Evolutionary conservation across 2,888 invertebrate species (phyloP).

Genomic region (Chorisops tibialis): DNA sequence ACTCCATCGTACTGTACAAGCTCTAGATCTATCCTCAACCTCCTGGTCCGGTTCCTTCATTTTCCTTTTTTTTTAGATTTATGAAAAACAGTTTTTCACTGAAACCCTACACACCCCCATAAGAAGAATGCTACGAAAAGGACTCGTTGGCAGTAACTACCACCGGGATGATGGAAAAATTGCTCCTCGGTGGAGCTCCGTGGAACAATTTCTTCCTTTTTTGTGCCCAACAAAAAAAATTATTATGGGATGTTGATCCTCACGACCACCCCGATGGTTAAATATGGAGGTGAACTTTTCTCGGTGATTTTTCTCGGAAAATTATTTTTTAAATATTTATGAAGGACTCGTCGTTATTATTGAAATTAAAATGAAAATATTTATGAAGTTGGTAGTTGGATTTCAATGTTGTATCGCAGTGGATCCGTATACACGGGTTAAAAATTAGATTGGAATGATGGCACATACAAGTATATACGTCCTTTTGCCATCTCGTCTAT

Average conservation of each 20-base stretch:
- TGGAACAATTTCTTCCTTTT: too few relatives aligned
- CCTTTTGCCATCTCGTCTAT: too few relatives aligned
- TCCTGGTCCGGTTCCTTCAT: not conserved
- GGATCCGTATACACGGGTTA: not conserved
- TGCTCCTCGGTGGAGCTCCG: not conserved
- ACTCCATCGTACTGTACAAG: constrained; percentile 2
- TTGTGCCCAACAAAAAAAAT: too few relatives aligned
- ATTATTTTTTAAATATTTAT: constrained; percentile 50
- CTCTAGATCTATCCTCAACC: constrained; percentile 1
- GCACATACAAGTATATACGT: too few relatives aligned
- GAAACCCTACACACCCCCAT: constrained; percentile 15
- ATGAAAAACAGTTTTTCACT: constrained; percentile 49
- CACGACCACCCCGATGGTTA: not conserved
- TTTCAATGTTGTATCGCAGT: not conserved
- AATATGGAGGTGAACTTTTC: not conserved
- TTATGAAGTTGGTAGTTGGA: constrained; percentile 27
- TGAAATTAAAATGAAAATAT: constrained; percentile 33
- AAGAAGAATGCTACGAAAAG: not conserved
- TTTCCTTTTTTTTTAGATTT: constrained; percentile 43
- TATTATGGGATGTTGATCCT: too few relatives aligned
- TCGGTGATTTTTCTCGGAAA: constrained; percentile 37
- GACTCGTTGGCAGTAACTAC: not conserved
- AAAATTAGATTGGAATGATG: too few relatives aligned
- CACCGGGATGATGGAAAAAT: not conserved
- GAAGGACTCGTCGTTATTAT: constrained; percentile 33